Conservation (phyloP, 2,113 vertebrate species). For the Chloebia gouldiae region DNA sequence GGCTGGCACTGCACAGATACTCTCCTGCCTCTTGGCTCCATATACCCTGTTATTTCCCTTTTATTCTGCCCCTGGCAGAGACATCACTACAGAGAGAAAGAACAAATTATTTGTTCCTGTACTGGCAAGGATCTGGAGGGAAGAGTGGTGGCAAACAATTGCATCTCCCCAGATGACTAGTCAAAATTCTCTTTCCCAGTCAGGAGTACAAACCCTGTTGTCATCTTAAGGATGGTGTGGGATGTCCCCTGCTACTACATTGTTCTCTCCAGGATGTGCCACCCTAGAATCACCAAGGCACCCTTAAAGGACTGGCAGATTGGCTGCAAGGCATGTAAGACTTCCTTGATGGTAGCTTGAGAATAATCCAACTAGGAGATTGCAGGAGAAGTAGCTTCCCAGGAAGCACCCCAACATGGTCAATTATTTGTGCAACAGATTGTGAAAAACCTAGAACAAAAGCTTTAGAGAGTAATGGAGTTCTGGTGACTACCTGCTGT, state of each 20-base stretch:
- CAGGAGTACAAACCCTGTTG: background rate
- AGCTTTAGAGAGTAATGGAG: background rate
- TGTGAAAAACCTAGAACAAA: background rate
- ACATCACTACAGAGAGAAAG: background rate
- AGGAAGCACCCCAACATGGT: background rate
- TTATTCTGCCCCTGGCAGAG: constrained; percentile 36
- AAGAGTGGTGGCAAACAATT: constrained; percentile 9
- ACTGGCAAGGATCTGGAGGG: background rate
- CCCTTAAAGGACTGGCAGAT: background rate
- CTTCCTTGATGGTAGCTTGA: background rate
- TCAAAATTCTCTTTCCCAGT: background rate
- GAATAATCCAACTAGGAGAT: background rate
- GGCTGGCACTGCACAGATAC: background rate
- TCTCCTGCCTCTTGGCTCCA: constrained; percentile 10
- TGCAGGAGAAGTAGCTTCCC: background rate
- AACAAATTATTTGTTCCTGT: constrained; percentile 32
- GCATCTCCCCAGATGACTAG: background rate
- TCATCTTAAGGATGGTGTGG: background rate
- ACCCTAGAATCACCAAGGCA: background rate
- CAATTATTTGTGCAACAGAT: background rate
- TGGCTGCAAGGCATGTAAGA: background rate
- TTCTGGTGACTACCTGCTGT: background rate
- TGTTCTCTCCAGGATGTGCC: background rate
- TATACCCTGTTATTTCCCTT: constrained; percentile 39
- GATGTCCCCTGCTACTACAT: background rate